Conservation (phyloP, 2,113 vertebrate species). For the Petromus typicus region DNA sequence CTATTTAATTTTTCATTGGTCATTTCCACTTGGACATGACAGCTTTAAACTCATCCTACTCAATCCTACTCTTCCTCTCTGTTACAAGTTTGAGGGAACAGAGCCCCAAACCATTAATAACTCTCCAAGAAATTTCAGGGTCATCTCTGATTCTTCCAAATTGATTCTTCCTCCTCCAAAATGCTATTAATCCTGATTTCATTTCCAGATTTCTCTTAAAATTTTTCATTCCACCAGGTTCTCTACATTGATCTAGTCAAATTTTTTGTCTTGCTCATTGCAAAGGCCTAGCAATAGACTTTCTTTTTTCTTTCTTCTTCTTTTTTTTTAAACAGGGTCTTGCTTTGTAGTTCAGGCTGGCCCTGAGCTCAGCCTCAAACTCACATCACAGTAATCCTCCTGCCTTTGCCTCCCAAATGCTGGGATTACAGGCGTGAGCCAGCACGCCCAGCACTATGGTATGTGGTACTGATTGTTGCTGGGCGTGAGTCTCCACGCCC, state of each 20-base stretch:
- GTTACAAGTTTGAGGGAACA: not conserved
- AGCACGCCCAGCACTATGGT: no score
- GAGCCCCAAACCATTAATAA: not conserved
- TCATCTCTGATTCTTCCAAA: not conserved
- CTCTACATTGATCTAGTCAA: not conserved
- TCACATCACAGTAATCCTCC: no score
- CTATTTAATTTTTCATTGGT: not conserved
- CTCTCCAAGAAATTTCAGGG: not conserved
- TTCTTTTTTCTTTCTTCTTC: no score
- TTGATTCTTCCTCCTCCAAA: not conserved
- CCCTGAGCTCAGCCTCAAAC: no score
- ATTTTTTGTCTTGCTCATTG: not conserved
- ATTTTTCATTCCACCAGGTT: not conserved
- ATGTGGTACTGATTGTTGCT: no score
- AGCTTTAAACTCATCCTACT: not conserved
- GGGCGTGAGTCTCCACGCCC: no score
- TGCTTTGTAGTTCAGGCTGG: no score
- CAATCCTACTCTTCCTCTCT: not conserved
- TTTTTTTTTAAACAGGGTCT: no score
- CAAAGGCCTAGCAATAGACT: no score
- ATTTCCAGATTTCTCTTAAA: not conserved
- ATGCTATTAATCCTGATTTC: not conserved
- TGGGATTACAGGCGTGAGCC: no score
- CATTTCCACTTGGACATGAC: not conserved
- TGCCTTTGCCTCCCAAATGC: no score